These are phyloP conservation scores for Drosophila pruinosa DNA, from an alignment of 1,140 invertebrate genomes.

Conservation along the genomic window DNA sequence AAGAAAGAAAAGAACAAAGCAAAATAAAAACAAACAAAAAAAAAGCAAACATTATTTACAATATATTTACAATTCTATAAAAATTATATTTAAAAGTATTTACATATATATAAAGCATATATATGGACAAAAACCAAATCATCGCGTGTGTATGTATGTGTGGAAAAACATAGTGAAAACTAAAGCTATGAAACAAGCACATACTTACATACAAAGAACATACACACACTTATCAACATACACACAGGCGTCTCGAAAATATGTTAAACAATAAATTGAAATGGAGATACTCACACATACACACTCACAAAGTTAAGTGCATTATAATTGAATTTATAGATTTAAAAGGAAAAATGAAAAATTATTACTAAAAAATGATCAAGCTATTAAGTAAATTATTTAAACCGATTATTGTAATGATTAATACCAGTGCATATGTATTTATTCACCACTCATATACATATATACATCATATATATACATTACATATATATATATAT, in stretches of 20 bases:
- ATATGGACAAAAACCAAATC: conserved; percentile 40
- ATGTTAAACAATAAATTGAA: conserved; percentile 34
- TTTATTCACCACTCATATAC: conserved; percentile 72
- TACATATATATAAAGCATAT: conserved; percentile 45
- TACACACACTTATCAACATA: conserved; percentile 12
- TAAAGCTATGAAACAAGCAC: conserved; percentile 22
- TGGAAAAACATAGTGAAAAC: conserved; percentile 3
- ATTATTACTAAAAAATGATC: conserved; percentile 17
- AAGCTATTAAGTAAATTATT: conserved; percentile 72
- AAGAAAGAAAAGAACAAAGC: conserved; percentile 7
- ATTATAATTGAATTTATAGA: conserved; percentile 82
- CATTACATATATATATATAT: conserved; percentile 40
- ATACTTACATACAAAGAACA: conserved; percentile 18
- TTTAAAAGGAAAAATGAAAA: conserved; percentile 46
- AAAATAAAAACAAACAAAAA: conserved; percentile 7
- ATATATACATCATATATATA: conserved; percentile 47
- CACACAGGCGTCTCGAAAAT: conserved; percentile 43
- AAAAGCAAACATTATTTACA: conserved; percentile 52
- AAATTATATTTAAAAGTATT: conserved; percentile 56
- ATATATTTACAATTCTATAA: conserved; percentile 56
- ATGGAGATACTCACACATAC: conserved; percentile 23
- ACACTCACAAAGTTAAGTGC: conserved; percentile 71
- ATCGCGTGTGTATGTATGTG: conserved; percentile 18
- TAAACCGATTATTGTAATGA: conserved; percentile 70
- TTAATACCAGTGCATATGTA: conserved; percentile 69